Percentiles rank a stretch among this genome's conserved stretches.
phyloP scores from a whole-genome alignment of 2,113 vertebrate genomes.

The Syrmaticus mikado region DNA sequence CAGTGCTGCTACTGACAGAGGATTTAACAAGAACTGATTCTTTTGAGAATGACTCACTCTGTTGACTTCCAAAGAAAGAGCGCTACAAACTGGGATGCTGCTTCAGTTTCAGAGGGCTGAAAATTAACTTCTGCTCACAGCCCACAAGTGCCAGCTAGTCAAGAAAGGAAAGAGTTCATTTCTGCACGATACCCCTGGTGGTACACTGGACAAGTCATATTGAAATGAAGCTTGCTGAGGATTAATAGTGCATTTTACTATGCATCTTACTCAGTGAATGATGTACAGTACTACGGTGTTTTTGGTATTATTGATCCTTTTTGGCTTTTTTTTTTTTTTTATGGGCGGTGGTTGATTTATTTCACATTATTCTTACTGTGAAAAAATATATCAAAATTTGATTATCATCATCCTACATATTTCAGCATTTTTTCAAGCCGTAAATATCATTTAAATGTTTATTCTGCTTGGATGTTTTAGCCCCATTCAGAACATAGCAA shows the following conservation, averaged over 20 bases:
- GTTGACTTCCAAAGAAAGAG: neutral
- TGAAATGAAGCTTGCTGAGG: neutral
- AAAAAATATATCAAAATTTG: neutral
- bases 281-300: conserved; percentile 5
- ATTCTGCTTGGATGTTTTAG: neutral
- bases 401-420: neutral
- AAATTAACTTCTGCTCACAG: neutral
- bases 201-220: neutral
- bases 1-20: conserved; percentile 4
- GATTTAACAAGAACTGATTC: conserved; percentile 15
- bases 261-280: neutral
- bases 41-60: neutral
- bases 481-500: neutral
- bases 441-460: neutral
- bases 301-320: neutral
- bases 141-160: neutral
- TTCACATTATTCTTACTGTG: neutral
- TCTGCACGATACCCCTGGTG: neutral
- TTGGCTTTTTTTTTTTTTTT: neutral
- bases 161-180: neutral
- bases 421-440: conserved; percentile 19
- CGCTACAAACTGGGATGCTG: neutral
- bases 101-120: neutral
- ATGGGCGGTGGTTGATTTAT: neutral
- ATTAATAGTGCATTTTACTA: neutral